Percentiles rank a stretch among this genome's conserved stretches.
These are phyloP conservation scores for Sturmia bella DNA, from an alignment of 2,888 invertebrate species.

Conservation along the genomic window DNA sequence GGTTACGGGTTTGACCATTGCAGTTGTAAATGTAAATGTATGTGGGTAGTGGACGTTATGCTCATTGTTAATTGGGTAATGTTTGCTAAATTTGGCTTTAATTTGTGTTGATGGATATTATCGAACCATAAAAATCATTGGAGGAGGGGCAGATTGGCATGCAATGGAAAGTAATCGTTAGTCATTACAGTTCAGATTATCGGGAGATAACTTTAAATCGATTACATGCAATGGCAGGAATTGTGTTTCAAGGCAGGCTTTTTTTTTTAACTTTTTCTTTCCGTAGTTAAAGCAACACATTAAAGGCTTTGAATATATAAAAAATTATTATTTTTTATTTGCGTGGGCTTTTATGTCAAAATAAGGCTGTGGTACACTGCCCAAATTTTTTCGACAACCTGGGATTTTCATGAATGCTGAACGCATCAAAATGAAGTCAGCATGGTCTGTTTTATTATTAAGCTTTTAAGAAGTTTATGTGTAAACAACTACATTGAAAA, in stretches of 20 bases:
- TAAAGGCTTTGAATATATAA: no score
- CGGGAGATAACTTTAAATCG: no score
- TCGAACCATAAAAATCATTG: constrained; percentile 12
- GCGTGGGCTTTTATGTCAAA: constrained; percentile 43
- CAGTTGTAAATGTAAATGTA: not conserved
- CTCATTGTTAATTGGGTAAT: constrained; percentile 11
- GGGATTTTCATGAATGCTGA: no score
- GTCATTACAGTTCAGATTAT: no score
- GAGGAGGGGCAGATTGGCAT: constrained; percentile 6
- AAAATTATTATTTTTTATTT: not conserved
- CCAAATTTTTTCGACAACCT: not conserved
- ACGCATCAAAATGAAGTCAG: no score
- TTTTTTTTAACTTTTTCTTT: no score
- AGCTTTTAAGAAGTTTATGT: no score
- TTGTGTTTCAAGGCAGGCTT: no score
- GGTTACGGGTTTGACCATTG: constrained; percentile 8
- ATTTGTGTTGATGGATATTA: constrained; percentile 39
- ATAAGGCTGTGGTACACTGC: constrained; percentile 54
- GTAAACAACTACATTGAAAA: no score
- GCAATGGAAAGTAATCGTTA: constrained; percentile 15
- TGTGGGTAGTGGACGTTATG: constrained; percentile 20
- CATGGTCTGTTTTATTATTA: no score
- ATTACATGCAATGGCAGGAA: no score
- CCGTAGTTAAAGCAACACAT: no score
- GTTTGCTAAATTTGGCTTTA: constrained; percentile 11